Percentiles rank a stretch among this genome's conserved stretches.
phyloP scores from a whole-genome alignment of 2,113 vertebrate species.

The Neotoma lepida region DNA sequence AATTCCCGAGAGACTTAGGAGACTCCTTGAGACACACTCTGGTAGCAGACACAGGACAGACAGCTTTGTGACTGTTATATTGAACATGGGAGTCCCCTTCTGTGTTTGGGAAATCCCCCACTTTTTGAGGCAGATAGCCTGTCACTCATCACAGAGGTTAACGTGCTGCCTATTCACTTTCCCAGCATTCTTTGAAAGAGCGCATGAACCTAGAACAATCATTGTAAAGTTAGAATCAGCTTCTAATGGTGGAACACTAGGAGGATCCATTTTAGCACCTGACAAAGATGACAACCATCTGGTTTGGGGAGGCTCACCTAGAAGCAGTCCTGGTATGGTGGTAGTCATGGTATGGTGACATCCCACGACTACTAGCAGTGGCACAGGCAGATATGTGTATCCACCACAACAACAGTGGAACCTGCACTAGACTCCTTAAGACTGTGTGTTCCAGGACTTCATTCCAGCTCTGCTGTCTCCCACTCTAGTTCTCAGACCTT shows the following conservation, averaged over 20 bases:
- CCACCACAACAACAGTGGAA: neutral
- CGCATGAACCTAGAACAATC: neutral
- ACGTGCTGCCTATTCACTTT: neutral
- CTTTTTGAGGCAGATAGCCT: neutral
- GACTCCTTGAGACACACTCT: neutral
- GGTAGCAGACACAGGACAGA: neutral
- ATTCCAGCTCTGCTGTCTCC: neutral
- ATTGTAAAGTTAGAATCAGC: neutral
- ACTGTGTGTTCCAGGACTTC: neutral
- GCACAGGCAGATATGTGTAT: neutral
- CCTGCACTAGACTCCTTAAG: neutral
- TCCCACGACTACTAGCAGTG: neutral
- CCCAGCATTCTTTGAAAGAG: neutral
- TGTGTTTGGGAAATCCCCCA: neutral
- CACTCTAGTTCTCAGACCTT: neutral
- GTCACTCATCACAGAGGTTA: neutral
- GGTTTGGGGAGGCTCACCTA: neutral
- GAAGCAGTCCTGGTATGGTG: neutral
- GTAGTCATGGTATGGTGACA: neutral
- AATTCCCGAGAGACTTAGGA: constrained; percentile 7
- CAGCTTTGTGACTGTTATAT: neutral
- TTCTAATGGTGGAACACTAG: no score
- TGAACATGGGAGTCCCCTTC: neutral
- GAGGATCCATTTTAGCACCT: no score
- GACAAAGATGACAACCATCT: neutral